Base-by-base conservation (phyloP, 2,888 invertebrate species). In the Andrena camellia region DNA sequence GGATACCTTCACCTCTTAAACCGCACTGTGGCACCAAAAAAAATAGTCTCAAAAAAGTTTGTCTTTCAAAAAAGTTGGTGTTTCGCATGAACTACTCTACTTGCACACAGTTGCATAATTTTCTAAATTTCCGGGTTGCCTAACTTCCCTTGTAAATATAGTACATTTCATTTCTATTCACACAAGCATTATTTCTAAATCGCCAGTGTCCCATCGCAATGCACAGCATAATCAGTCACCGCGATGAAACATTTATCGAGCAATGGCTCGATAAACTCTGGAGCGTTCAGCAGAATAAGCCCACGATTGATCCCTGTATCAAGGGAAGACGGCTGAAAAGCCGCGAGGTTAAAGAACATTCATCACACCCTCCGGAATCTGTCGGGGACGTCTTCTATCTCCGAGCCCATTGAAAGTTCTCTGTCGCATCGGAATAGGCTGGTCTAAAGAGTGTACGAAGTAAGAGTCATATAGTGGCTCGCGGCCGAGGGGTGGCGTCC, bases 351-450 rank as follows among this genome's bases (percentile, higher is more conserved):
- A 81, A 87, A 63, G 81, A 81, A 83, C 84, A 87, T 87, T 87
- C 84, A 84, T 89, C 89, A 89, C 89, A 86, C 88, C 86, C 88
- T 85, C 85, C 81, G 81, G 80, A 77, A 86, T 89, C 86, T 81
- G 83, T 74, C 71, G 86, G 73, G 60, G 83, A 88, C 86, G 75
- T 86, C 75, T 68, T 86, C 81, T 83, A 83, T 89, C 83, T 72
- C 33, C 77, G 29, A 84, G 85, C 78, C 83, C 85, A 88, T 88
- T 85, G 88, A 89, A 89, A 89, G 78, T 89, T 86, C 84, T 78
- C 75, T 57, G 57, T 84, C 80, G 75, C 83, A 60, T 66, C 75
- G 80, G 62, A 78, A 88, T 87, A 78, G 83, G 78, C 85, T 23
- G 57, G 82, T 62, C 73, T 67, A 77, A 83, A 84, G 81, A 83